Conservation (phyloP, 2,888 invertebrate species). For the Vandiemenella viatica region DNA sequence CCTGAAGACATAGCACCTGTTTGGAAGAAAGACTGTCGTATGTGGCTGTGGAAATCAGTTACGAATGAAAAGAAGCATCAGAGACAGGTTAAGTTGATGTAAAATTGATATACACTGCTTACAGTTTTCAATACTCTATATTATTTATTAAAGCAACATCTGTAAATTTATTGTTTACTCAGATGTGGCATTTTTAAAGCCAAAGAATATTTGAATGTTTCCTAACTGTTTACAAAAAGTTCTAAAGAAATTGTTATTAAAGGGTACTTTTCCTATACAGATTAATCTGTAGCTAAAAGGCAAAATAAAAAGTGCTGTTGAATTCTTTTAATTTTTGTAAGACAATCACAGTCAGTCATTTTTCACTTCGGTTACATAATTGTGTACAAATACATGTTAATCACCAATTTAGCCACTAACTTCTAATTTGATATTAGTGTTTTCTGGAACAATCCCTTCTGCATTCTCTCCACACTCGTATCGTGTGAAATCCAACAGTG, state of each 20-base stretch:
- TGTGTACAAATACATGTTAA: background rate
- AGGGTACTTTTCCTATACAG: background rate
- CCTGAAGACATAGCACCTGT: constrained; percentile 43
- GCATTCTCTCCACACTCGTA: constrained; percentile 71
- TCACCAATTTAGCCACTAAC: background rate
- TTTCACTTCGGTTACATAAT: no score
- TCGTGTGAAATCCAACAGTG: constrained; percentile 64
- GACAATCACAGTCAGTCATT: no score
- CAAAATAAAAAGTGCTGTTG: no score
- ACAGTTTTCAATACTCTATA: background rate
- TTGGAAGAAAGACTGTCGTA: constrained; percentile 57
- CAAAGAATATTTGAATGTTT: no score
- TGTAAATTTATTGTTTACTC: background rate
- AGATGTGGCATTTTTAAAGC: background rate
- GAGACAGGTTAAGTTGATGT: no score
- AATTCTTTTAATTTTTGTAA: no score
- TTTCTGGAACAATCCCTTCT: no score
- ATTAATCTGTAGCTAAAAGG: background rate
- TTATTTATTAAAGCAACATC: background rate
- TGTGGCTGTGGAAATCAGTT: constrained; percentile 41
- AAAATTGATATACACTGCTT: background rate
- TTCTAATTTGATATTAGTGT: background rate
- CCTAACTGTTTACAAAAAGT: no score
- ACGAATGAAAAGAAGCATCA: constrained; percentile 14
- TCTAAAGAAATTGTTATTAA: no score